phyloP scores from a whole-genome alignment of 92 coral and sea anemone genomes.

The Zoanthus sociatus region DNA sequence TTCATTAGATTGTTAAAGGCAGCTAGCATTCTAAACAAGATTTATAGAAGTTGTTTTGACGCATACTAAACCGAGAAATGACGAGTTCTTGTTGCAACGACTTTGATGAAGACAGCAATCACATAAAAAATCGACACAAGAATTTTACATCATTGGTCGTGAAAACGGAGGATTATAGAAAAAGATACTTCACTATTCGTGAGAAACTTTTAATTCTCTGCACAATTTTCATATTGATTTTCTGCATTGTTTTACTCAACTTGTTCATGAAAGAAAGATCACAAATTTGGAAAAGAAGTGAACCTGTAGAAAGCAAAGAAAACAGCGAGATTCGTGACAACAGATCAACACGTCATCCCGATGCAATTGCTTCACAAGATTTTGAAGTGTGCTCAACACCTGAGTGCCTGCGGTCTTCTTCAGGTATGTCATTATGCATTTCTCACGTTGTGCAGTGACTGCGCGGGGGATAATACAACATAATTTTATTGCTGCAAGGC shows the following conservation, averaged over 20 bases:
- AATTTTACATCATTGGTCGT: background rate
- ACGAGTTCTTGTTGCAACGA: background rate
- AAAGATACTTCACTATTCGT: conserved; percentile 44
- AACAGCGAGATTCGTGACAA: conserved; percentile 1
- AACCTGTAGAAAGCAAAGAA: background rate
- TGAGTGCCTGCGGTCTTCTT: conserved; percentile 25
- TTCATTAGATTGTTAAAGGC: background rate
- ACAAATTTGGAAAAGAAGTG: conserved; percentile 9
- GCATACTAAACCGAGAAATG: conserved; percentile 12
- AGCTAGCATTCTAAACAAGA: background rate
- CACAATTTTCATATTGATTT: conserved; percentile 63
- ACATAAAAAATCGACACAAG: background rate
- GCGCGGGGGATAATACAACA: background rate
- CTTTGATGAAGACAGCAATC: background rate
- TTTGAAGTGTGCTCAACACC: conserved; percentile 24
- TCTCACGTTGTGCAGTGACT: background rate
- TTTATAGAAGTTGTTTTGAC: background rate
- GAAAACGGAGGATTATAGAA: conserved; percentile 2
- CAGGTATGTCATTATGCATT: conserved; percentile 21
- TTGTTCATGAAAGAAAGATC: conserved; percentile 63
- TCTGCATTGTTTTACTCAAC: conserved; percentile 68
- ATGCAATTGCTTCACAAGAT: background rate
- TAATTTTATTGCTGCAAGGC: background rate
- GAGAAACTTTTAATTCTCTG: conserved; percentile 64
- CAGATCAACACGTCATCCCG: conserved; percentile 25